Conservation (phyloP, 2,113 vertebrate species). For the Amia ocellicauda region DNA sequence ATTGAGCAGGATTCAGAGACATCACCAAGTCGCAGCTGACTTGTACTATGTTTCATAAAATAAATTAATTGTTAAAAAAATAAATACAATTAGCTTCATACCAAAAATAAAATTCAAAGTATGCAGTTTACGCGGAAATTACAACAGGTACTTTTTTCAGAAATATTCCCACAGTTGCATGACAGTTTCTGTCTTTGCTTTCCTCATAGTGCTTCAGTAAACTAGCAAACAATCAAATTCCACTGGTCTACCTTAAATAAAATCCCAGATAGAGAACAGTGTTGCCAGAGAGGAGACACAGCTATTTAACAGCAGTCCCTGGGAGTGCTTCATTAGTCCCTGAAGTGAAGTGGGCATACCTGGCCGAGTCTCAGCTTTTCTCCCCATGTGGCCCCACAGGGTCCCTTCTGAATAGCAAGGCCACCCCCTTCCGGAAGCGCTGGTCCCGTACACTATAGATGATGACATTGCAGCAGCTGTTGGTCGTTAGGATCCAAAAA, state of each 20-base stretch:
- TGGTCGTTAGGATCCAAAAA: conserved; percentile 78
- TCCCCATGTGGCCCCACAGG: conserved; percentile 45
- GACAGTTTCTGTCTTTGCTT: too few relatives aligned
- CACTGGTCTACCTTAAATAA: too few relatives aligned
- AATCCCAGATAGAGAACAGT: too few relatives aligned
- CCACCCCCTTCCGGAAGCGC: conserved; percentile 71
- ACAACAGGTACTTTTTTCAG: too few relatives aligned
- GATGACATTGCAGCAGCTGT: conserved; percentile 81
- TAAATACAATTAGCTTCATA: neutral
- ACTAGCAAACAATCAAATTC: too few relatives aligned
- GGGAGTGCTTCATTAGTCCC: neutral
- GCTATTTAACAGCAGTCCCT: neutral
- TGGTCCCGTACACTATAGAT: conserved; percentile 75
- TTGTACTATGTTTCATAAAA: neutral
- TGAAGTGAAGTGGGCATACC: neutral
- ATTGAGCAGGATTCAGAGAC: too few relatives aligned
- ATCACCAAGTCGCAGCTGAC: too few relatives aligned
- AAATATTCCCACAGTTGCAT: too few relatives aligned
- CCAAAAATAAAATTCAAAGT: too few relatives aligned
- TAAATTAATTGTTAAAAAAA: conserved; percentile 22
- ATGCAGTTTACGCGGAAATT: too few relatives aligned
- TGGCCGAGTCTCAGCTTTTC: conserved; percentile 42
- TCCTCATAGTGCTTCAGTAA: too few relatives aligned
- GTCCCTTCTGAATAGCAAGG: conserved; percentile 63
- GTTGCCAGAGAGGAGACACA: neutral